Evolutionary conservation across 2,113 vertebrate species (phyloP).

Genomic region (Clarias macrocephalus): DNA sequence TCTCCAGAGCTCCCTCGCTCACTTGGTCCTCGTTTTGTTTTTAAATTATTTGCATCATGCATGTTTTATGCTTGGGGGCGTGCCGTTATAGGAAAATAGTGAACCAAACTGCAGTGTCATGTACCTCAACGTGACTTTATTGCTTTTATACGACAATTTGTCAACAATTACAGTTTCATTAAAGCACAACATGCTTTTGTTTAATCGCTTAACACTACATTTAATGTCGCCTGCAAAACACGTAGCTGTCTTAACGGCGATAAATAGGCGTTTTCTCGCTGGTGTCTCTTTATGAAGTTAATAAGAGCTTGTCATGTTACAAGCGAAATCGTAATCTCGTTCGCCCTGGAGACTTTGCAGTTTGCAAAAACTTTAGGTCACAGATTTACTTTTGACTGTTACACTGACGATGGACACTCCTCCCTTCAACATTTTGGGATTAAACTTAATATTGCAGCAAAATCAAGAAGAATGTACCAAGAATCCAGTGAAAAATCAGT

Average conservation of each 20-base stretch:
- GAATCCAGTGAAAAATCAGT: neutral
- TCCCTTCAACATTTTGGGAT: neutral
- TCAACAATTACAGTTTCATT: neutral
- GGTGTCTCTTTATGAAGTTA: neutral
- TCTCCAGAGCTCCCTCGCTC: slow-evolving; percentile 2
- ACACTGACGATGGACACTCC: neutral
- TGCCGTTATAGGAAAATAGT: too few relatives aligned
- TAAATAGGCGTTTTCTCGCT: neutral
- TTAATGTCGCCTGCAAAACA: neutral
- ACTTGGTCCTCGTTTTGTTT: neutral
- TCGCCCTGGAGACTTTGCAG: neutral
- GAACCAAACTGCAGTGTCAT: neutral
- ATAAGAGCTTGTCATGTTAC: neutral
- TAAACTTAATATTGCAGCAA: neutral
- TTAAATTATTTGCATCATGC: neutral
- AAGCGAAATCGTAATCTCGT: neutral
- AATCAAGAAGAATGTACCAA: neutral
- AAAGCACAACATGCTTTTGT: neutral
- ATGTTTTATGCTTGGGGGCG: neutral
- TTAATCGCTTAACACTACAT: neutral
- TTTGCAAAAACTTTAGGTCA: neutral
- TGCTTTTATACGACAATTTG: neutral
- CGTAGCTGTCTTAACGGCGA: neutral
- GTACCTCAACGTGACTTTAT: neutral
- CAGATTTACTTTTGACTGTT: neutral